Evolutionary conservation across 2,888 invertebrate species (phyloP).

Genomic region (Pristionchus fissidentatus): DNA sequence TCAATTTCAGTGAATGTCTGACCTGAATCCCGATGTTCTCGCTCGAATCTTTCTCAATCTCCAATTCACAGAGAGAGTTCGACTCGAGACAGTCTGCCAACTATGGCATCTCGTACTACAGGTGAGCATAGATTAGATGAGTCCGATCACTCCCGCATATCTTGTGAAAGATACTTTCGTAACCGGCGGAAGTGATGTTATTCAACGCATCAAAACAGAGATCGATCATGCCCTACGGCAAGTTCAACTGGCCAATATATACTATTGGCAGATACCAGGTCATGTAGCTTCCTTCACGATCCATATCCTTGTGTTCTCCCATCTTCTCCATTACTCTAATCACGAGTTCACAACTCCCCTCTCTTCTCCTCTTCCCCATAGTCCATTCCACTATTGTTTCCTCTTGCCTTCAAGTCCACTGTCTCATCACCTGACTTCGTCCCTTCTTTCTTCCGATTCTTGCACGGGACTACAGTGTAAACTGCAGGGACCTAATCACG

Average conservation of each 20-base stretch:
- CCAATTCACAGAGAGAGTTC: conserved; percentile 61
- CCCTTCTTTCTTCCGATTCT: not conserved
- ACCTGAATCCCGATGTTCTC: conserved; percentile 51
- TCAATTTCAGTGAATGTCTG: conserved; percentile 29
- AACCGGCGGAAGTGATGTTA: too few species aligned
- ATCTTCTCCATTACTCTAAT: not conserved
- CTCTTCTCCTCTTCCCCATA: not conserved
- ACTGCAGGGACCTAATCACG: conserved; percentile 51
- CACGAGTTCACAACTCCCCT: not conserved
- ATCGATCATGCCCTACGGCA: too few species aligned
- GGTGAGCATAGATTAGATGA: conserved; percentile 51
- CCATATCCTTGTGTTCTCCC: not conserved
- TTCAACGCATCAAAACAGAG: too few species aligned
- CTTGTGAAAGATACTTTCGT: too few species aligned
- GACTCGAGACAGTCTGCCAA: conserved; percentile 65
- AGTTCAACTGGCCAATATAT: too few species aligned
- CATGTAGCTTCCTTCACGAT: too few species aligned
- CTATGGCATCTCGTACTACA: conserved; percentile 55
- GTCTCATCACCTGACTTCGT: conserved; percentile 6
- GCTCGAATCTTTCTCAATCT: conserved; percentile 55
- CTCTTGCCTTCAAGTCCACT: conserved; percentile 13
- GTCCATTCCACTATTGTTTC: too few species aligned
- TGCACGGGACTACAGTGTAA: conserved; percentile 52
- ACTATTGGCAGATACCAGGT: too few species aligned
- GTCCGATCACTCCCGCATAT: too few species aligned